phyloP scores from a whole-genome alignment of 1,140 invertebrate genomes.

The Nasonia giraulti region DNA sequence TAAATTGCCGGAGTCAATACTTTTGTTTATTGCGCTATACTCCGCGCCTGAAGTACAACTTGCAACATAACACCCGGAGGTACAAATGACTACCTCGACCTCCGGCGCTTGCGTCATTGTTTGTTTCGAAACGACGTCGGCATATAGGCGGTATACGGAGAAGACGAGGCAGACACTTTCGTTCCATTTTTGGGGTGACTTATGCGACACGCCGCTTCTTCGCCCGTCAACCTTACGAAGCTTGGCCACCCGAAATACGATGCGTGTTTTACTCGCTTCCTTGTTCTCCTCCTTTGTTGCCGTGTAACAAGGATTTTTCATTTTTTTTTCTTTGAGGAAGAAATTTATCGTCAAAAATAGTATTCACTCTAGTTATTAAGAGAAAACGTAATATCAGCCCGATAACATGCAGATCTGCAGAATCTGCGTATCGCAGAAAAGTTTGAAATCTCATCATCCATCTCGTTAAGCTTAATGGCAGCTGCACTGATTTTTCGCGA shows the following conservation, averaged over 20 bases:
- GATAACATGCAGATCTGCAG: too few relatives aligned
- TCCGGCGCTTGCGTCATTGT: slow-evolving; percentile 4
- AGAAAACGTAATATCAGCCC: too few relatives aligned
- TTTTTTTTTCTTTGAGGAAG: background rate
- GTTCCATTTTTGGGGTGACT: slow-evolving; percentile 39
- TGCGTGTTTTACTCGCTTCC: background rate
- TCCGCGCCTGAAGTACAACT: background rate
- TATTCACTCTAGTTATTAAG: too few relatives aligned
- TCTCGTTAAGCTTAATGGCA: too few relatives aligned
- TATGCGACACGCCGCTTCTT: slow-evolving; percentile 10
- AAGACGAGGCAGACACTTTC: background rate
- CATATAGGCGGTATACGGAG: background rate
- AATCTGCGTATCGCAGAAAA: too few relatives aligned
- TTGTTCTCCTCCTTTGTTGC: background rate
- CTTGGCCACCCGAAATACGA: slow-evolving; percentile 18
- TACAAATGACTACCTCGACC: slow-evolving; percentile 43
- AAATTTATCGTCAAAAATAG: too few relatives aligned
- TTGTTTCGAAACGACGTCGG: background rate
- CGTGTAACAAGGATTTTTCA: background rate
- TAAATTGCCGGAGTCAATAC: background rate
- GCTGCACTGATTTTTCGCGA: too few relatives aligned
- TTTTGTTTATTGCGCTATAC: background rate
- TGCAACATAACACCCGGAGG: background rate
- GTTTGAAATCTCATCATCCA: too few relatives aligned
- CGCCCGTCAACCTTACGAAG: background rate